Evolutionary conservation across 2,888 invertebrate species (phyloP).

Genomic region (Cryptophagus acutangulus): DNA sequence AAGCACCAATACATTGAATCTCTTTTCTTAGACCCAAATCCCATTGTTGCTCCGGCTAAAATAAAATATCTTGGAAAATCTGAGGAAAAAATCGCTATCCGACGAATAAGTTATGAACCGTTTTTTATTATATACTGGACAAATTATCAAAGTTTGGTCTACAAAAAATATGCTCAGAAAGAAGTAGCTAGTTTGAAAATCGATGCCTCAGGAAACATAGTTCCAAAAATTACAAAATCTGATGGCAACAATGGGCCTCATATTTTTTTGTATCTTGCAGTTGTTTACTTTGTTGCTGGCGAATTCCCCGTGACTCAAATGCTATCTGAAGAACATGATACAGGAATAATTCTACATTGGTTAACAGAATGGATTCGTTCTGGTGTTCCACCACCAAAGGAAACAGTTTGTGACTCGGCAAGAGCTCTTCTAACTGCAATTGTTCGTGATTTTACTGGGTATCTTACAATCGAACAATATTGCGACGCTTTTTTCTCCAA

Average conservation of each 20-base stretch:
- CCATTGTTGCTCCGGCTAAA: too few relatives aligned
- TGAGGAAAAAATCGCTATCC: too few relatives aligned
- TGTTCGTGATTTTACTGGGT: background rate
- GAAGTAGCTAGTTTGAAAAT: slow-evolving; percentile 1
- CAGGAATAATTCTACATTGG: background rate
- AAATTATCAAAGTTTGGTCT: too few relatives aligned
- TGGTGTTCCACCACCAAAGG: background rate
- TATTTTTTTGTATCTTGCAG: background rate
- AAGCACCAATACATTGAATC: too few relatives aligned
- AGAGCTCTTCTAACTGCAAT: background rate
- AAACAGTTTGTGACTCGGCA: background rate
- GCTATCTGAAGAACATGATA: background rate
- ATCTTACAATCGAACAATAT: background rate
- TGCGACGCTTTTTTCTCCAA: background rate
- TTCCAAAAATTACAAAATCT: background rate
- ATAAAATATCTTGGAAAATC: too few relatives aligned
- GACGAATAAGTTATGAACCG: too few relatives aligned
- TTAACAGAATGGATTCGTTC: background rate
- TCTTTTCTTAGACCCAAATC: too few relatives aligned
- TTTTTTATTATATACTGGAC: too few relatives aligned
- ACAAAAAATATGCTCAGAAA: too few relatives aligned
- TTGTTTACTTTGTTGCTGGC: background rate
- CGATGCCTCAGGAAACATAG: background rate
- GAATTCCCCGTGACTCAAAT: background rate
- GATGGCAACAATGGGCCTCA: background rate